Conservation (phyloP, 1,140 invertebrate genomes). For the Neodiprion pinetum region DNA sequence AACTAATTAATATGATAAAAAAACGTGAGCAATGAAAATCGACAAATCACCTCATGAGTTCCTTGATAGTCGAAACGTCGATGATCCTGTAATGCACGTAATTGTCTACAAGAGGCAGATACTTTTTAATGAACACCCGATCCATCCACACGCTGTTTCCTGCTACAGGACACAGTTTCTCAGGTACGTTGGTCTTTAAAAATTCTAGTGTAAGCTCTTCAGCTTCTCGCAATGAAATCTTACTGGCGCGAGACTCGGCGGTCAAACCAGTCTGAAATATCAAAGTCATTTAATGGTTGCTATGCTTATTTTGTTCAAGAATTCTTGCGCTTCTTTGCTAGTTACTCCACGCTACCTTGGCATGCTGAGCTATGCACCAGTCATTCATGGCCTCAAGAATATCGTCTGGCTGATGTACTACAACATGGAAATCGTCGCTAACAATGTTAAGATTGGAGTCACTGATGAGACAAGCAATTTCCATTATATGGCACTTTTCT, state of each 20-base stretch:
- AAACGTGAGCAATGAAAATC: neutral
- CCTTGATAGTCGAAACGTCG: constrained; percentile 92
- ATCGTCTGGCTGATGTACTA: constrained; percentile 80
- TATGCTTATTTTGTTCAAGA: neutral
- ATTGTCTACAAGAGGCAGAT: constrained; percentile 76
- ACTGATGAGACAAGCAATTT: constrained; percentile 89
- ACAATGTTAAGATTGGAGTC: constrained; percentile 81
- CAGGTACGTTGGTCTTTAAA: constrained; percentile 71
- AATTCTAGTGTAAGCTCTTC: constrained; percentile 79
- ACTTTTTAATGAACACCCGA: constrained; percentile 76
- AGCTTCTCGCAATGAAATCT: constrained; percentile 69
- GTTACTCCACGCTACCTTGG: constrained; percentile 61
- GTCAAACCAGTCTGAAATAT: constrained; percentile 75
- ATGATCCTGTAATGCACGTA: constrained; percentile 93
- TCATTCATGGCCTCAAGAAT: constrained; percentile 80
- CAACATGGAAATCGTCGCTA: constrained; percentile 78
- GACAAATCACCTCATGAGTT: constrained; percentile 68
- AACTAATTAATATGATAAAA: constrained; percentile 21
- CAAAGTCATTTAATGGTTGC: constrained; percentile 7
- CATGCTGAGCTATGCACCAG: constrained; percentile 84
- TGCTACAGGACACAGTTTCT: constrained; percentile 74
- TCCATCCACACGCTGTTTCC: constrained; percentile 93
- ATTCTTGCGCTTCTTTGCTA: neutral
- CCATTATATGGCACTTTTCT: constrained; percentile 81
- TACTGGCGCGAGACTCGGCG: constrained; percentile 73